Evolutionary conservation across 2,888 invertebrate species (phyloP), one percentile per base, ranked within the genome.

Genomic region (Heliconius hortense): DNA sequence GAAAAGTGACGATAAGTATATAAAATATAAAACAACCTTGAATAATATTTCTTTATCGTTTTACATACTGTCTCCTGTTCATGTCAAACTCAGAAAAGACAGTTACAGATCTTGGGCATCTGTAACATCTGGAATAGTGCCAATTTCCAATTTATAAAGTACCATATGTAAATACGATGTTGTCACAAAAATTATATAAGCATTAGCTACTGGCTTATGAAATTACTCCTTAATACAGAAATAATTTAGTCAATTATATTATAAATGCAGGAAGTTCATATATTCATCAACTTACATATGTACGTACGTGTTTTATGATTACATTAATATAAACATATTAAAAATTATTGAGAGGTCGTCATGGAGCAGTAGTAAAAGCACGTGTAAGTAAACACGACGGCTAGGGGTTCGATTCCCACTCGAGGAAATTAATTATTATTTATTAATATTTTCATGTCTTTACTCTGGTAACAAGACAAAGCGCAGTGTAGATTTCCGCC

Each of bases 111-210:
- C 72, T 73, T 71, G 75, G 77, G 76, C 79, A 78, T 79, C 74
- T 79, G 80, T 78, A 79, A 73, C 76, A 73, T 72, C 75, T 80
- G 80, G 79, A 73, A 63, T 62, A 72, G 71, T 75, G 80, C 79
- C 80, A 79, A 79, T 77, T 72, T 69, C 67, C 76, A 78, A 43
- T 62, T 26, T 69, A 76, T 73, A 66, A 63, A 71, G 63, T 67
- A 75, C 71, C 48, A 75, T 75, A 72, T 75, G 73, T 64, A 74
- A 73, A 76, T 76, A 76, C 72, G 71, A 28, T 70, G 71, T 71
- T 70, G 21, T 64, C 43, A 71, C n/a, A 56, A 59, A 70, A 64
- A 71, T 71, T 64, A 71, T 59, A 48, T 70, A 70, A 62, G 59
- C 8, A 31, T n/a, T 64, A 13, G 39, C 15, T 35, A 13, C 39